Conservation (phyloP, 2,797 vertebrate genomes). For the Rhadinocentrus ornatus region DNA sequence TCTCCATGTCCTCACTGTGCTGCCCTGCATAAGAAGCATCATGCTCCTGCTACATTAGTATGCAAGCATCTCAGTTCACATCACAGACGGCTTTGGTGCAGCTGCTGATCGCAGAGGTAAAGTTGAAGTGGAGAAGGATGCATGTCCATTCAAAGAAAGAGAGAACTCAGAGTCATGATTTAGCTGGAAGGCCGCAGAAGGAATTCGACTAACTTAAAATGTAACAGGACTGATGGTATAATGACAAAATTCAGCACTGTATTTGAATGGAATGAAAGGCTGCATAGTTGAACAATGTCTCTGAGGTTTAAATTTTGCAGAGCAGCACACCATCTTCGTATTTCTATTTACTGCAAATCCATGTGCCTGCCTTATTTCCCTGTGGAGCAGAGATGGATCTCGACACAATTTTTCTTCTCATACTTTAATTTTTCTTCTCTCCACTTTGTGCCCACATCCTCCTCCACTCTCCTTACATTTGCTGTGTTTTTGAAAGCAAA, state of each 20-base stretch:
- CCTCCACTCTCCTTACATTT: constrained; percentile 36
- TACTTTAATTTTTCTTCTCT: constrained; percentile 26
- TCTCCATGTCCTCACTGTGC: constrained; percentile 58
- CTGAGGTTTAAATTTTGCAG: constrained; percentile 43
- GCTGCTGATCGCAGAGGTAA: constrained; percentile 78
- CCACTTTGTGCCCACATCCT: constrained; percentile 15
- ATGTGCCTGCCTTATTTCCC: constrained; percentile 67
- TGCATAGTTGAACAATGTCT: constrained; percentile 15
- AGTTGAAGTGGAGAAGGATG: constrained; percentile 58
- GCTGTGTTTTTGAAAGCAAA: constrained; percentile 58
- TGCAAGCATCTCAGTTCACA: constrained; percentile 76
- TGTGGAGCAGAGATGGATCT: constrained; percentile 41
- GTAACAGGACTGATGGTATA: constrained; percentile 17
- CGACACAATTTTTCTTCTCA: constrained; percentile 55
- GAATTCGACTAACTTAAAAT: constrained; percentile 30
- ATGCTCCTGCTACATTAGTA: constrained; percentile 75
- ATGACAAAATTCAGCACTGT: constrained; percentile 17
- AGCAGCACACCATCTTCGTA: constrained; percentile 35
- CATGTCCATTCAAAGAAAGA: constrained; percentile 55
- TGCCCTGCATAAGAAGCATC: constrained; percentile 66
- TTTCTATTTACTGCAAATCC: constrained; percentile 54
- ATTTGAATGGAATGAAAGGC: constrained; percentile 9
- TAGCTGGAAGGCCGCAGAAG: constrained; percentile 26
- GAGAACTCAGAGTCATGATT: constrained; percentile 36
- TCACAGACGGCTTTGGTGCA: constrained; percentile 79